Evolutionary conservation across 2,113 vertebrate species (phyloP).

Genomic region (Chascanopsetta lugubris): DNA sequence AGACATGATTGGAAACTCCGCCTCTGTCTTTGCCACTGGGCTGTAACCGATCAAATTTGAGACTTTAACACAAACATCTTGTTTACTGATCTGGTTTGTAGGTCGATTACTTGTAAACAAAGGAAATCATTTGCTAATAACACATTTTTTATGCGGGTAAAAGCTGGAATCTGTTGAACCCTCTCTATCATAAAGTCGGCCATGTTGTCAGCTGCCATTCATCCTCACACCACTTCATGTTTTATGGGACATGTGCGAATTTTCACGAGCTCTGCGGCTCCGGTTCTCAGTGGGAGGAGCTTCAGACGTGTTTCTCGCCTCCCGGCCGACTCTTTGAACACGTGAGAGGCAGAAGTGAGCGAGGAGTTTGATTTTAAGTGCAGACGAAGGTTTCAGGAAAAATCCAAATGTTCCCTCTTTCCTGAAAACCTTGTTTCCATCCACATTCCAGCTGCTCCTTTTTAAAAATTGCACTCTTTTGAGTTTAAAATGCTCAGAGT

Average conservation of each 20-base stretch:
- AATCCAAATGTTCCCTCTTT: not conserved
- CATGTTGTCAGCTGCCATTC: conserved; percentile 12
- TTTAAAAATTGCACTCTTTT: not conserved
- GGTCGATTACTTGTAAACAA: no score
- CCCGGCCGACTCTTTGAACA: conserved; percentile 42
- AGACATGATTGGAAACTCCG: no score
- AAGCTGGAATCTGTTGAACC: conserved; percentile 6
- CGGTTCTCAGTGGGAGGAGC: conserved; percentile 12
- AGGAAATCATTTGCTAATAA: no score
- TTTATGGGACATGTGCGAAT: conserved; percentile 34
- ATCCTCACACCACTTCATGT: not conserved
- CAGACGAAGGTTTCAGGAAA: conserved; percentile 8
- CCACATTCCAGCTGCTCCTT: not conserved
- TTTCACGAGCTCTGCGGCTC: conserved; percentile 7
- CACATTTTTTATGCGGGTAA: no score
- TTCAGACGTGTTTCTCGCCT: conserved; percentile 12
- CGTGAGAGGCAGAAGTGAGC: conserved; percentile 52
- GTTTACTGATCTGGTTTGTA: no score
- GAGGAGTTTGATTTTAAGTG: conserved; percentile 2
- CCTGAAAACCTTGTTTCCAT: conserved; percentile 1
- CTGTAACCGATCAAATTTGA: no score
- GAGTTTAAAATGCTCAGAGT: no score
- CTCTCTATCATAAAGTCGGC: not conserved
- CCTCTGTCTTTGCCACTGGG: no score
- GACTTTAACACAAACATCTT: no score